These are phyloP conservation scores for Hypomecis atomaria DNA, from an alignment of 2,888 invertebrate species.

Conservation along the genomic window DNA sequence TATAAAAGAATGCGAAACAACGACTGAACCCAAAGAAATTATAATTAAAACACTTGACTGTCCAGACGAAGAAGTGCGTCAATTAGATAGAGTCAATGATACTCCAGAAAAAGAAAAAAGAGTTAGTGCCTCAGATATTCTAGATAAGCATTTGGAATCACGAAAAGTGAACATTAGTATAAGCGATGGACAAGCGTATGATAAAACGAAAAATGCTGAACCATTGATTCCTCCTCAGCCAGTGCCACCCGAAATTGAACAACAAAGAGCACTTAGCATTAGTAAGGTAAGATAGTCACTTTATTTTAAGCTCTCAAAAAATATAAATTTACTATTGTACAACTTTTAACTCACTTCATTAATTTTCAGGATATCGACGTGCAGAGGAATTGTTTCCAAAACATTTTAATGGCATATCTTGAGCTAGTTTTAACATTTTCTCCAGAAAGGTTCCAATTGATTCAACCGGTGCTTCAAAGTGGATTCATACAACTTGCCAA, in stretches of 20 bases:
- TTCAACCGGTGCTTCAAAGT: constrained; percentile 73
- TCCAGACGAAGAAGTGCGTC: constrained; percentile 44
- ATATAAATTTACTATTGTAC: not conserved
- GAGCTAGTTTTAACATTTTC: constrained; percentile 89
- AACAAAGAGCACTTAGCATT: constrained; percentile 92
- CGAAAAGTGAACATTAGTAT: constrained; percentile 75
- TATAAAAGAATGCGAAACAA: constrained; percentile 25
- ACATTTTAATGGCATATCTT: constrained; percentile 93
- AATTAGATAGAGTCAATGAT: constrained; percentile 47
- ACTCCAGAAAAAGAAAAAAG: constrained; percentile 57
- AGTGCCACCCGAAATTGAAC: constrained; percentile 92
- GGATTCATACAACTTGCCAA: constrained; percentile 77
- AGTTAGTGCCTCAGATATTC: constrained; percentile 61
- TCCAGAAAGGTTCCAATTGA: constrained; percentile 83
- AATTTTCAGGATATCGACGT: constrained; percentile 91
- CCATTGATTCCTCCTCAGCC: constrained; percentile 87
- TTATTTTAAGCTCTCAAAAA: not conserved
- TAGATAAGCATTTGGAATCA: constrained; percentile 59
- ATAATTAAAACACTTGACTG: constrained; percentile 32
- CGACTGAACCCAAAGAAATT: constrained; percentile 33
- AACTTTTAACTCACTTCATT: constrained; percentile 15
- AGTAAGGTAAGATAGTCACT: constrained; percentile 86
- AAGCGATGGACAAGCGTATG: constrained; percentile 66
- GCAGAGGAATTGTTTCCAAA: constrained; percentile 92
- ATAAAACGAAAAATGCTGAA: constrained; percentile 68